A percentile compares a stretch with the other conserved stretches of the same genome.
phyloP scores from a whole-genome alignment of 2,113 vertebrate species.

The Ia io region DNA sequence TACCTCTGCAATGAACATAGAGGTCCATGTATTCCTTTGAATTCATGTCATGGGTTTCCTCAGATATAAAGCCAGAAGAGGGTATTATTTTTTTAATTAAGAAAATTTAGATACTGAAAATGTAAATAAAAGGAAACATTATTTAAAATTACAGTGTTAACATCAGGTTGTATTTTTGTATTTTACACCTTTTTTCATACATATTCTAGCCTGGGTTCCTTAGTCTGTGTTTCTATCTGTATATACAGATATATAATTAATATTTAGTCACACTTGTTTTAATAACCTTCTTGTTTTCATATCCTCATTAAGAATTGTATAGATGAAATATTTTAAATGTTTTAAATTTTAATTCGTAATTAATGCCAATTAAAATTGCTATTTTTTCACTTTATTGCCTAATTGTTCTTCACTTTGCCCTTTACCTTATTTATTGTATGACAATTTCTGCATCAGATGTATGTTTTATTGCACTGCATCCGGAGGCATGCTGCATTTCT shows the following conservation, averaged over 20 bases:
- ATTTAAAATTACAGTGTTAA: background rate
- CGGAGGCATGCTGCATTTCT: background rate
- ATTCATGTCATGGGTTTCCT: background rate
- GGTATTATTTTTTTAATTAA: background rate
- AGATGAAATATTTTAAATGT: background rate
- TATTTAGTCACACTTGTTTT: background rate
- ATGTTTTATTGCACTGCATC: background rate
- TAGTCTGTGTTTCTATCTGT: background rate
- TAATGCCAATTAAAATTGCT: background rate
- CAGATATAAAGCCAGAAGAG: background rate
- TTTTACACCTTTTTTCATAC: background rate
- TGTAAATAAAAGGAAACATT: background rate
- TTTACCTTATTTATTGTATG: background rate
- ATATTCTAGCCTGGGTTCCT: background rate
- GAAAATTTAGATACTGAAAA: background rate
- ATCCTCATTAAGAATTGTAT: background rate
- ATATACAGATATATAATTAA: background rate
- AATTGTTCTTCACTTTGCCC: background rate
- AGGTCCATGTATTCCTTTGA: background rate
- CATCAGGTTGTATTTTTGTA: background rate
- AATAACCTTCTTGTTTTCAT: background rate
- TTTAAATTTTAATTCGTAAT: background rate
- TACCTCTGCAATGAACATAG: background rate
- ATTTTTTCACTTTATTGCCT: background rate
- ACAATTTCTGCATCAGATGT: background rate